These are phyloP conservation scores for Empidonax alnorum DNA, from an alignment of 2,113 vertebrate species.

Conservation along the genomic window DNA sequence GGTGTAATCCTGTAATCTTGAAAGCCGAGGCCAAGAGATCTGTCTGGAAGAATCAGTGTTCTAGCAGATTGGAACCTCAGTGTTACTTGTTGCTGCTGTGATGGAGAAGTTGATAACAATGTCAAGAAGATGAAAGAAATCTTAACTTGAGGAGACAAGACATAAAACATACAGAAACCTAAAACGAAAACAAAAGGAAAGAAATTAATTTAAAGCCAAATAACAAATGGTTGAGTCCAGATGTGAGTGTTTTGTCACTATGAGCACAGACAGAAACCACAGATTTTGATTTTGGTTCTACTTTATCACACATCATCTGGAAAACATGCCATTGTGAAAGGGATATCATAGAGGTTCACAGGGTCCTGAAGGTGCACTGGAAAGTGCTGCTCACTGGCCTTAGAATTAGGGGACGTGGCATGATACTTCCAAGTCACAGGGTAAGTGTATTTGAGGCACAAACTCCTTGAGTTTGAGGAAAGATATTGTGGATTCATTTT, in stretches of 20 bases:
- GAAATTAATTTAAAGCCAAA: conserved; percentile 39
- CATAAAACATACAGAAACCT: conserved; percentile 40
- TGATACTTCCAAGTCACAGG: background rate
- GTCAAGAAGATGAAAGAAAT: conserved; percentile 28
- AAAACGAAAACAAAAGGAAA: conserved; percentile 20
- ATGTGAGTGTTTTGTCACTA: background rate
- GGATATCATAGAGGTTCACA: background rate
- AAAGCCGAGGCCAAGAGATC: background rate
- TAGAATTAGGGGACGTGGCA: background rate
- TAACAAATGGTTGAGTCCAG: conserved; percentile 16
- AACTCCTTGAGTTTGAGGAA: background rate
- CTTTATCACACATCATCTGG: background rate
- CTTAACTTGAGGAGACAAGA: conserved; percentile 48
- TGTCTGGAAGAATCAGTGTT: conserved; percentile 29
- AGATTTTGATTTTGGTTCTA: background rate
- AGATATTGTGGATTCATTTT: background rate
- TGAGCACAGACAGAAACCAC: background rate
- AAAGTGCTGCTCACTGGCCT: background rate
- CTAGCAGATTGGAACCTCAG: background rate
- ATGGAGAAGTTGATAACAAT: conserved; percentile 15
- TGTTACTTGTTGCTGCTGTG: conserved; percentile 15
- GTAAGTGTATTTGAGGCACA: background rate
- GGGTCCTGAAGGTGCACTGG: background rate
- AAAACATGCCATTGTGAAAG: background rate
- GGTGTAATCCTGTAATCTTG: background rate